Evolutionary conservation across 2,888 invertebrate genomes (phyloP), one percentile per base, ranked within the genome.

Genomic region (Troides helena): DNA sequence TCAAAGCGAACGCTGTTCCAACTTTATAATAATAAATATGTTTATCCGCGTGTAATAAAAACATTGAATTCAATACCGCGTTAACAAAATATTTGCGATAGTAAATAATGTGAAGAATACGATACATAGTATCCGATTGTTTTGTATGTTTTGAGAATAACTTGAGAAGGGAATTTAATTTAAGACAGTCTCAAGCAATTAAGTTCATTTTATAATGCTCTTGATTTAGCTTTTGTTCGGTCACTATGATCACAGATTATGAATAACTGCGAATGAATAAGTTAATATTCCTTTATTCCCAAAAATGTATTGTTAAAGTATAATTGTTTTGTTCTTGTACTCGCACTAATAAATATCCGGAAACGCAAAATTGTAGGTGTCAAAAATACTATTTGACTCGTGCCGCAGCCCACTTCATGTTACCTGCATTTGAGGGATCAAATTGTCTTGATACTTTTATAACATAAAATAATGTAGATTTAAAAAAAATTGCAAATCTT

Each of bases 291-390:
- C 46, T 62, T 46, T 65, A 71, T 70, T 71, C 71, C 59, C 71
- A 68, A 70, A 74, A 66, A 61, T 73, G 76, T 76, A 73, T 73
- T 64, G 65, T 62, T 59, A 68, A 70, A 76, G 70, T 65, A 69
- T 71, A 72, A 76, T 75, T 76, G 74, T 72, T 74, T 81, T 85
- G 85, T 85, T 84, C 83, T 79, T 74, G 76, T 78, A 74, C 65
- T 64, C 72, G 71, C 68, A 79, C 73, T 79, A 81, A 82, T 78
- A 81, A 81, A 81, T 80, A 74, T 78, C 78, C 78, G 80, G 81
- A 81, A 85, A 81, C 79, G 84, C 82, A 82, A 87, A 87, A 85
- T 84, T 80, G 78, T 81, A 80, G 77, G 80, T 84, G 84, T 84
- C 84, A 83, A 83, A 85, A 84, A 81, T 80, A 76, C 79, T 85